A percentile compares a stretch with the other conserved stretches of the same genome.
Conservation (phyloP, 2,113 vertebrate species). For the Tapirus terrestris region DNA sequence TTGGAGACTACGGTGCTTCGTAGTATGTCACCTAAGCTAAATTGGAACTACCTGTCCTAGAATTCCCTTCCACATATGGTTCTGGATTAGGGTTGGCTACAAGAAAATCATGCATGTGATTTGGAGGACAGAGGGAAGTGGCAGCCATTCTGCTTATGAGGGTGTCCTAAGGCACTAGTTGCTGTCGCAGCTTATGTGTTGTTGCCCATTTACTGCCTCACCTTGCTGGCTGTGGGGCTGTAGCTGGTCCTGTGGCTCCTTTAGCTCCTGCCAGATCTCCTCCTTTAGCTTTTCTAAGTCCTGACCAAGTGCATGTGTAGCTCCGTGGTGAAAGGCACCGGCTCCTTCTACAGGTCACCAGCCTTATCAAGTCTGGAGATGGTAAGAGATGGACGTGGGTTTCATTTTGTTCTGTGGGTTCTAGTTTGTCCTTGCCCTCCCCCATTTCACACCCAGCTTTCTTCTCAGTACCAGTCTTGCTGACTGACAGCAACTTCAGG, state of each 20-base stretch:
- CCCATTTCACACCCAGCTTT: not conserved
- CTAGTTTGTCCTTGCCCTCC: not conserved
- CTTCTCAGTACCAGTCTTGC: not conserved
- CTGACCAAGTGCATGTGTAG: not conserved
- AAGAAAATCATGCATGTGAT: not conserved
- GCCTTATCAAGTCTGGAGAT: not conserved
- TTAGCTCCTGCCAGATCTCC: not conserved
- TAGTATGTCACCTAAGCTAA: not conserved
- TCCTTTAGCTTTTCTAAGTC: not conserved
- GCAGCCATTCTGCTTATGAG: not conserved
- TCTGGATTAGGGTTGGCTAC: not conserved
- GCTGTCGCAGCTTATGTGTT: accelerated
- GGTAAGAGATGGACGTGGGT: not conserved
- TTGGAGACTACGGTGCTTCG: not conserved
- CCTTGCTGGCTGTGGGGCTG: not conserved
- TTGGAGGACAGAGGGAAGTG: not conserved
- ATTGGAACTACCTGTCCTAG: not conserved
- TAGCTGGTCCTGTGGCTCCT: not conserved
- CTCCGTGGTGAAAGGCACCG: not conserved
- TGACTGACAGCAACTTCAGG: not conserved
- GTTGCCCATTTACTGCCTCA: not conserved
- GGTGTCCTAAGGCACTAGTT: not conserved
- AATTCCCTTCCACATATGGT: not conserved
- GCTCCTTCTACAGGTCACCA: not conserved
- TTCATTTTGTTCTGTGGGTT: not conserved